phyloP scores from a whole-genome alignment of 2,113 vertebrate species.

The Orientallactaga bullata region DNA sequence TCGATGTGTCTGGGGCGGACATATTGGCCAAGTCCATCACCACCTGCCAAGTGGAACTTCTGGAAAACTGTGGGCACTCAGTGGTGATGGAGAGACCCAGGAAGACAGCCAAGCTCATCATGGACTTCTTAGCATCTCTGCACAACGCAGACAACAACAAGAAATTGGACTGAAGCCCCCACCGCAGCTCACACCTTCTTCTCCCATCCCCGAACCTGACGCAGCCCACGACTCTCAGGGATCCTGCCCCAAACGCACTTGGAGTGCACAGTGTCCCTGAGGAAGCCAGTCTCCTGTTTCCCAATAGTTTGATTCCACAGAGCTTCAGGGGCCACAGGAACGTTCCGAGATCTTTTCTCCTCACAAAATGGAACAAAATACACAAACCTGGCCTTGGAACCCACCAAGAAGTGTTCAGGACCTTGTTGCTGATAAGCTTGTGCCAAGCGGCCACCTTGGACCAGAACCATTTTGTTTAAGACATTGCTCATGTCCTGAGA shows the following conservation, averaged over 20 bases:
- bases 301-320: slow-evolving; percentile 66
- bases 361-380: slow-evolving; percentile 72
- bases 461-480: slow-evolving; percentile 67
- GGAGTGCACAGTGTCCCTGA: slow-evolving; percentile 86
- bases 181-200: background rate
- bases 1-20: slow-evolving; percentile 93
- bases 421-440: slow-evolving; percentile 48
- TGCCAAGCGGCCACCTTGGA: slow-evolving; percentile 46
- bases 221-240: slow-evolving; percentile 87
- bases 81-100: slow-evolving; percentile 94
- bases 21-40: slow-evolving; percentile 88
- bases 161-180: slow-evolving; percentile 88
- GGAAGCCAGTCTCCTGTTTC: slow-evolving; percentile 78
- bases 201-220: slow-evolving; percentile 73
- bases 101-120: slow-evolving; percentile 92
- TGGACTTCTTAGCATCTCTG: slow-evolving; percentile 90
- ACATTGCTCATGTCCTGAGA: slow-evolving; percentile 66
- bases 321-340: slow-evolving; percentile 72
- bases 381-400: slow-evolving; percentile 67
- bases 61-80: slow-evolving; percentile 96
- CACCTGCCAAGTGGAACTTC: slow-evolving; percentile 90
- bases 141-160: slow-evolving; percentile 89
- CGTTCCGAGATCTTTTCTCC: slow-evolving; percentile 73
- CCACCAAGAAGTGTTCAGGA: slow-evolving; percentile 69
- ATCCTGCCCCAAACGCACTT: slow-evolving; percentile 79